Conservation (phyloP, 2,113 vertebrate genomes). For the Platichthys flesus region DNA sequence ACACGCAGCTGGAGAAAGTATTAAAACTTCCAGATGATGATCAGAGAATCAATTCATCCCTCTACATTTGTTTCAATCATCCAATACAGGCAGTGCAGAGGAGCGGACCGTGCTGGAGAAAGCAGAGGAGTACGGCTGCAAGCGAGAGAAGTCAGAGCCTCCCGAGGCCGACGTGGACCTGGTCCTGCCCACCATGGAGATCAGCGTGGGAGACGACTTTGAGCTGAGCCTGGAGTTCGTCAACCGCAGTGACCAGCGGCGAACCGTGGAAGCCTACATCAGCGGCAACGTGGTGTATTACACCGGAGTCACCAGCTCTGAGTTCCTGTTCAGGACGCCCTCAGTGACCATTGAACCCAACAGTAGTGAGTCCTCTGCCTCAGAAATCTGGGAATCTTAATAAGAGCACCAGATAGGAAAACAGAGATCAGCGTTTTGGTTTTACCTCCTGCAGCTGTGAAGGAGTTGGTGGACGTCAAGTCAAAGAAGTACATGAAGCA, state of each 20-base stretch:
- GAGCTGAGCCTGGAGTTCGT: constrained; percentile 85
- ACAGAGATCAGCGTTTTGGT: neutral
- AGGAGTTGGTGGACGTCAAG: constrained; percentile 79
- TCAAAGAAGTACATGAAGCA: constrained; percentile 85
- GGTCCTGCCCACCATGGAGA: constrained; percentile 83
- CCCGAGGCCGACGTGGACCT: constrained; percentile 82
- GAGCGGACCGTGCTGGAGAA: constrained; percentile 91
- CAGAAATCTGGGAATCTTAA: neutral
- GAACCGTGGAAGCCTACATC: constrained; percentile 84
- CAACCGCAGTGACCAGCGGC: constrained; percentile 81
- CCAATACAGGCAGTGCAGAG: constrained; percentile 84
- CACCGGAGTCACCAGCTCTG: constrained; percentile 87
- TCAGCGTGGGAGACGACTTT: constrained; percentile 86
- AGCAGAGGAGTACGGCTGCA: constrained; percentile 88
- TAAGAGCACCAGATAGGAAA: no score
- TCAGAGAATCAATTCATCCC: no score
- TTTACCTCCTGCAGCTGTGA: constrained; percentile 73
- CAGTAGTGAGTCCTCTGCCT: constrained; percentile 59
- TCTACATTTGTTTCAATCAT: neutral
- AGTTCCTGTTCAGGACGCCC: constrained; percentile 85
- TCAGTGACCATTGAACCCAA: constrained; percentile 63
- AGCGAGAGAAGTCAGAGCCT: constrained; percentile 70
- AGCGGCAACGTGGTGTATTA: constrained; percentile 90
- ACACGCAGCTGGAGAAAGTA: no score
- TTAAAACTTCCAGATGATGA: no score